Conservation (phyloP, 2,113 vertebrate species). For the Nansenia antarctica region DNA sequence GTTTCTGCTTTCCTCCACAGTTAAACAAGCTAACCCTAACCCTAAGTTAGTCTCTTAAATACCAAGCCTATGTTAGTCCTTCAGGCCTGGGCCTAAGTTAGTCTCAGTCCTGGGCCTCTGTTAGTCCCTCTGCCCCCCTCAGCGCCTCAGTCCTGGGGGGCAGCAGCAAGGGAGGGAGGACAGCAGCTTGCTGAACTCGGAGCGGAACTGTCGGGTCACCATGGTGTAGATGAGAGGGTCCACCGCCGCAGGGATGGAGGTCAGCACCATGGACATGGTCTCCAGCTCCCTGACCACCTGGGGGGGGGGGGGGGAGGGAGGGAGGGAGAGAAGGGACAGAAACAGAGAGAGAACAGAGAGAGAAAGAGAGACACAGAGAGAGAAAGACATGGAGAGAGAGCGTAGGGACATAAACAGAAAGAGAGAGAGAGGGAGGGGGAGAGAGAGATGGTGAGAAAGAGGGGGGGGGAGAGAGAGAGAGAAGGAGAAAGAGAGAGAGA, state of each 20-base stretch:
- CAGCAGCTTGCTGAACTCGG: slow-evolving; percentile 55
- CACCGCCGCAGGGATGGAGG: slow-evolving; percentile 59
- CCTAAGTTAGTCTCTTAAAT: too few species aligned
- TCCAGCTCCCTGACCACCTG: slow-evolving; percentile 57
- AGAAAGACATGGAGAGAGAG: not conserved
- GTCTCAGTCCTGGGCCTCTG: not conserved
- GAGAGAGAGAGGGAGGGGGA: too few species aligned
- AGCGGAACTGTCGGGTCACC: slow-evolving; percentile 65
- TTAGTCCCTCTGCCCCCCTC: not conserved
- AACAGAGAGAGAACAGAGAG: not conserved
- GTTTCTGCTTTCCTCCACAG: too few species aligned
- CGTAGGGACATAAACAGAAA: too few species aligned
- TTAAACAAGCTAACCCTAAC: too few species aligned
- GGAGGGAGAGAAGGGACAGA: not conserved
- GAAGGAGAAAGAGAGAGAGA: not conserved
- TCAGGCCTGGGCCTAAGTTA: not conserved
- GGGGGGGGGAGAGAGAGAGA: not conserved
- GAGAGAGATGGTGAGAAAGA: not conserved
- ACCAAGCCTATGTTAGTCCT: too few species aligned
- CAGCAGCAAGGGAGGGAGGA: slow-evolving; percentile 35
- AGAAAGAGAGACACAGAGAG: not conserved
- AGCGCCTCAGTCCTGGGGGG: slow-evolving; percentile 24
- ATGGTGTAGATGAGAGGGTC: slow-evolving; percentile 68
- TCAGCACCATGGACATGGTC: slow-evolving; percentile 55
- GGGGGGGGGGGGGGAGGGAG: not conserved